Percentiles rank a stretch among this genome's conserved stretches.
phyloP scores from a whole-genome alignment of 1,140 invertebrate genomes.

The Aphis craccivora region DNA sequence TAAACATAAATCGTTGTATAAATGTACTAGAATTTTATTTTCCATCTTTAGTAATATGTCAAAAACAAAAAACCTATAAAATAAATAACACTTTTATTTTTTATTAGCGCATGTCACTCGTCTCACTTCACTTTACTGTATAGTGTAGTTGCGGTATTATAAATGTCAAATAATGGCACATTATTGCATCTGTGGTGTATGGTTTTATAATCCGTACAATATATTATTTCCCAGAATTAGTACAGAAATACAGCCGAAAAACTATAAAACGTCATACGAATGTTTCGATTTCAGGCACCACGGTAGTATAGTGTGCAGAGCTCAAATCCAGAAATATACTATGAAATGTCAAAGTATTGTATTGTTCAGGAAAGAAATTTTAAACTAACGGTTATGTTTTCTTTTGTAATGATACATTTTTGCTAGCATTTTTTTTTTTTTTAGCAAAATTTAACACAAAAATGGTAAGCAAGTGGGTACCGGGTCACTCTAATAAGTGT shows the following conservation, averaged over 20 bases:
- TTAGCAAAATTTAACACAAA: not conserved
- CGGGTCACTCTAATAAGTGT: too few species aligned
- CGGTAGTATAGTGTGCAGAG: not conserved
- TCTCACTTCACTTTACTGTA: not conserved
- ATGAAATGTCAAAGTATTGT: not conserved
- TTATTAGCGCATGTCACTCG: not conserved
- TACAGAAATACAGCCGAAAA: not conserved
- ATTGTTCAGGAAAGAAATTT: not conserved
- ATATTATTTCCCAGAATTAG: not conserved
- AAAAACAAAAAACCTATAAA: not conserved
- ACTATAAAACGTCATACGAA: not conserved
- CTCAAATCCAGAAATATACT: not conserved
- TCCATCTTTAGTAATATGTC: not conserved
- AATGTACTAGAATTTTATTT: not conserved
- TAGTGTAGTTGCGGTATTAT: not conserved
- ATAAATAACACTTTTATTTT: not conserved
- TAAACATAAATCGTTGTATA: not conserved
- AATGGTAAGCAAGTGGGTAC: not conserved
- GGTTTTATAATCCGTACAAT: not conserved
- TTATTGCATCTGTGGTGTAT: not conserved
- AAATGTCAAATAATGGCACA: not conserved
- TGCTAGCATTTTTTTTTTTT: not conserved
- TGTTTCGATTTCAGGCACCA: not conserved
- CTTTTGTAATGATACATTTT: not conserved
- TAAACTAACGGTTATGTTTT: not conserved